Base-by-base conservation (phyloP, 2,888 invertebrate species). In the Hylaea fasciaria region DNA sequence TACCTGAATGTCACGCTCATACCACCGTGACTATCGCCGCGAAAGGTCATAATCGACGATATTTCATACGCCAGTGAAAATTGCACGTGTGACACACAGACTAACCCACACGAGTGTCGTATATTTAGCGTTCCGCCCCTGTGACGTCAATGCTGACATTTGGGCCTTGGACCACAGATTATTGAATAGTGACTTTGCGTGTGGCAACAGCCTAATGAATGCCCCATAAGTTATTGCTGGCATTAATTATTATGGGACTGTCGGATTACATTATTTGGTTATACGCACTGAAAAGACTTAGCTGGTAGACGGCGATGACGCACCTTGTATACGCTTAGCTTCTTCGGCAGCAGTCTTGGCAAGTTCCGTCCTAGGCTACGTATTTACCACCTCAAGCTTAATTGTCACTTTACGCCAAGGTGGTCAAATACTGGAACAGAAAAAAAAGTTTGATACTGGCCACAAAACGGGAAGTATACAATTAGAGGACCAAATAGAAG, bases 121-220 rank as follows among this genome's bases (percentile, higher is more conserved):
- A 89, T 86, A 85, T 88, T 84, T 87, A 88, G 86, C 79, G 68
- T 72, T 77, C 82, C 81, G 81, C 83, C 85, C 81, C 72, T 76
- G 68, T 91, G 91, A 91, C 91, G 91, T 90, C 87, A 91, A 85
- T 77, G 74, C 82, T 89, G 91, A 86, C 90, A 91, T 91, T 91
- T 90, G 78, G 82, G 82, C 77, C 77, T 81, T 77, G 76, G 59
- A 48, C 32, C 44, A 41, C 52, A 62, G 61, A 48, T 53, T 62
- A 62, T 7, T 28, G 5, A 37, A 52, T 12, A 61, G 52, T 53
- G 22, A 22, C 48, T 40, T 32, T 37, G 22, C 52, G 56, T 59
- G 63, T 64, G 51, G 60, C 54, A 56, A 54, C 56, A 51, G 60
- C 41, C 45, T 60, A 56, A 55, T 55, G 35, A 56, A 55, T 55